A percentile compares a stretch with the other conserved stretches of the same genome.
phyloP scores from a whole-genome alignment of 2,888 invertebrate genomes.

The Eupeodes latifasciatus region DNA sequence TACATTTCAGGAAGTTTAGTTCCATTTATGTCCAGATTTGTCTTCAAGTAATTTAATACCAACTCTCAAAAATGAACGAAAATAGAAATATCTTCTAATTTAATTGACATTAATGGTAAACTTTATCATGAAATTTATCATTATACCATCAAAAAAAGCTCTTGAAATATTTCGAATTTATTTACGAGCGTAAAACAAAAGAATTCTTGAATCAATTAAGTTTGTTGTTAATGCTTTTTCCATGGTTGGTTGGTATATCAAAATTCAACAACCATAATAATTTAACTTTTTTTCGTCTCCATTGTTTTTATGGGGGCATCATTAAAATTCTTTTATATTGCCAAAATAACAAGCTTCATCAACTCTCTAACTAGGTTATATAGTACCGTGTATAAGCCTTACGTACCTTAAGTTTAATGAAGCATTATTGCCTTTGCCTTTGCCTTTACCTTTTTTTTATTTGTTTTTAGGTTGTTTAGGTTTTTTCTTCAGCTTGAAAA shows the following conservation, averaged over 20 bases:
- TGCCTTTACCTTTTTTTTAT: too few relatives aligned
- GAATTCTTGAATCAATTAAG: not conserved
- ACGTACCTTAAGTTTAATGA: not conserved
- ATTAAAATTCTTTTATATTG: not conserved
- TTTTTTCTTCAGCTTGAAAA: not conserved
- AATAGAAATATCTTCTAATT: too few relatives aligned
- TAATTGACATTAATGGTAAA: too few relatives aligned
- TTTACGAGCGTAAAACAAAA: too few relatives aligned
- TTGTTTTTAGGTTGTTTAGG: not conserved
- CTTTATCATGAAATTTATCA: too few relatives aligned
- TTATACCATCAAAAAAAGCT: too few relatives aligned
- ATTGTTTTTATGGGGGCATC: not conserved
- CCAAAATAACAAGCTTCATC: slow-evolving; percentile 5
- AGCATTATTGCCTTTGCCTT: not conserved
- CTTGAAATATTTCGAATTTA: not conserved
- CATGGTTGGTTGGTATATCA: not conserved
- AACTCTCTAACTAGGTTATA: not conserved
- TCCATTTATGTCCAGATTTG: too few relatives aligned
- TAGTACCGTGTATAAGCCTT: not conserved
- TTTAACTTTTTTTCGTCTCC: not conserved
- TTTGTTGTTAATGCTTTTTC: not conserved
- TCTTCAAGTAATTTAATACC: too few relatives aligned
- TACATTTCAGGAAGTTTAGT: too few relatives aligned
- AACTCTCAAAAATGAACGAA: too few relatives aligned
- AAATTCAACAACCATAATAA: not conserved